These are phyloP conservation scores for Brachionus plicatilis DNA, from an alignment of 1,140 invertebrate species.

Conservation along the genomic window DNA sequence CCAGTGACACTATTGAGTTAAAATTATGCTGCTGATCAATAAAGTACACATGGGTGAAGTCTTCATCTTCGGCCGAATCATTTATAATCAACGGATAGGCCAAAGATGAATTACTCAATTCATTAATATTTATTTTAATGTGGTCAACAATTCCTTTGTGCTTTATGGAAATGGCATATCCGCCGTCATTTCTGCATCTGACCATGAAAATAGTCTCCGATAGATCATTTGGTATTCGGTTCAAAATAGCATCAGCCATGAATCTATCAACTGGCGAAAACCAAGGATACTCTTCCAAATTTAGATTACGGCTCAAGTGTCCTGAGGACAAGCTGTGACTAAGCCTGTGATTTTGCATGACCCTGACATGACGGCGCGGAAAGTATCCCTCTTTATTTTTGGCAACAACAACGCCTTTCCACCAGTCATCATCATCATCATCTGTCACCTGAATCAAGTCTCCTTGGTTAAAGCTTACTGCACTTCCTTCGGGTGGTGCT, in stretches of 20 bases:
- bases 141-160: conserved; percentile 36
- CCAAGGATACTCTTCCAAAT: conserved; percentile 14
- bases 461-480: neutral
- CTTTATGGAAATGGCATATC: conserved; percentile 38
- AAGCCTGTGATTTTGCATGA: neutral
- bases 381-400: conserved; percentile 30
- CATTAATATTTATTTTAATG: conserved; percentile 38
- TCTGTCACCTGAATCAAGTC: conserved; percentile 31
- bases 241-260: conserved; percentile 23
- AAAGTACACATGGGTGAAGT: neutral
- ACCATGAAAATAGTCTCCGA: conserved; percentile 32
- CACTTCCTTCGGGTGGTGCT: neutral
- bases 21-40: conserved; percentile 40
- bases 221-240: conserved; percentile 8
- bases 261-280: conserved; percentile 23
- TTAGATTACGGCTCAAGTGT: neutral
- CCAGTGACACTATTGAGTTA: conserved; percentile 7
- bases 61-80: neutral
- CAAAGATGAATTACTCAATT: neutral
- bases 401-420: conserved; percentile 10
- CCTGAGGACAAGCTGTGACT: neutral
- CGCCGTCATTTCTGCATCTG: conserved; percentile 22
- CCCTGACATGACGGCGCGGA: neutral
- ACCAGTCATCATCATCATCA: conserved; percentile 40
- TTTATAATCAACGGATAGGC: neutral